These are phyloP conservation scores for Scaptomyza parva DNA, from an alignment of 2,888 invertebrate species.

Conservation along the genomic window DNA sequence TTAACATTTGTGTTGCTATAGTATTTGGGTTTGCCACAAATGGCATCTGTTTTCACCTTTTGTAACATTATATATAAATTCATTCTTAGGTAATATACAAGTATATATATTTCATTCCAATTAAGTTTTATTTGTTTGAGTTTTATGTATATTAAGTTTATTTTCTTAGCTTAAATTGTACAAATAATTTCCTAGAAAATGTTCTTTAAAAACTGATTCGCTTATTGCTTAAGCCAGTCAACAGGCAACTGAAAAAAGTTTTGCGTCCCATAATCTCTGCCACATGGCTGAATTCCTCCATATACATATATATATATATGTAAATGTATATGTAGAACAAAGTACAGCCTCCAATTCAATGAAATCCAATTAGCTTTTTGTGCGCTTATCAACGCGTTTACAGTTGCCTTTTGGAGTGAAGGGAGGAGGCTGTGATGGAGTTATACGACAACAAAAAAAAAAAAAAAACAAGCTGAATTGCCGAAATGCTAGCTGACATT, in stretches of 20 bases:
- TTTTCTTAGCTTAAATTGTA: too few species aligned
- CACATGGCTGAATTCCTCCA: slow-evolving; percentile 22
- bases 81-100: not conserved
- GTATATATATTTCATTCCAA: not conserved
- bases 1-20: not conserved
- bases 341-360: slow-evolving; percentile 44
- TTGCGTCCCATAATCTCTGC: slow-evolving; percentile 25
- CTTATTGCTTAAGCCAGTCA: slow-evolving; percentile 5
- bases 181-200: not conserved
- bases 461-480: slow-evolving; percentile 54
- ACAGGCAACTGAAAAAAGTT: slow-evolving; percentile 3
- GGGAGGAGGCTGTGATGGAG: too few species aligned
- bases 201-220: slow-evolving; percentile 4
- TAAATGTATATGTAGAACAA: not conserved
- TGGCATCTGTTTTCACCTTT: not conserved
- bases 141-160: not conserved
- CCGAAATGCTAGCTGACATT: slow-evolving; percentile 70
- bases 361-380: slow-evolving; percentile 74
- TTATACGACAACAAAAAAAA: too few species aligned
- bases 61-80: not conserved
- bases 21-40: not conserved
- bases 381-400: slow-evolving; percentile 68
- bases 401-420: slow-evolving; percentile 24
- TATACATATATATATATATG: not conserved
- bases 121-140: not conserved